Evolutionary conservation across 2,113 vertebrate genomes (phyloP).

Genomic region (Fulmarus glacialis): DNA sequence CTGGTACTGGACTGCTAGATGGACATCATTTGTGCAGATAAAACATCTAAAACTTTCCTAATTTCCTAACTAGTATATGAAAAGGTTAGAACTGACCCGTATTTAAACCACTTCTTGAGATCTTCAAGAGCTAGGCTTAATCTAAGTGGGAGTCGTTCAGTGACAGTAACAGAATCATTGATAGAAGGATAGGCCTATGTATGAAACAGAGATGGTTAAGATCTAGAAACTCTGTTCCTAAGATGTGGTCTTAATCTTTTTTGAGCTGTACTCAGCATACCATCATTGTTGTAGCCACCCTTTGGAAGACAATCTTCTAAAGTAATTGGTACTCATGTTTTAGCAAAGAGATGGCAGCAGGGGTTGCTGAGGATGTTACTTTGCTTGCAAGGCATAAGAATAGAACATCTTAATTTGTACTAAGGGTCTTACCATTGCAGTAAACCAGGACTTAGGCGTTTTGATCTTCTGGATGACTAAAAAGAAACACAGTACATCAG

Average conservation of each 20-base stretch:
- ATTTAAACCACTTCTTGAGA: not conserved
- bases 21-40: not conserved
- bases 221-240: not conserved
- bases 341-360: not conserved
- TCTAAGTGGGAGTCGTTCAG: accelerated
- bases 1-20: not conserved
- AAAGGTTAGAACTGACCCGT: not conserved
- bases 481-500: not conserved
- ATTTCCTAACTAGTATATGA: not conserved
- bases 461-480: not conserved
- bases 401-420: not conserved
- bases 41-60: not conserved
- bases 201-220: not conserved
- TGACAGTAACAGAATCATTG: not conserved
- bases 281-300: not conserved
- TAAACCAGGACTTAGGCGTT: not conserved
- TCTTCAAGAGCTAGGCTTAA: not conserved
- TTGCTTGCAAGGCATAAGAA: not conserved
- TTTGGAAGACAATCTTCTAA: not conserved
- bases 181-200: not conserved
- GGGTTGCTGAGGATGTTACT: not conserved
- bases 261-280: not conserved
- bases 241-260: not conserved
- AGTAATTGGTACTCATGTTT: not conserved
- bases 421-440: not conserved